Percentiles rank a stretch among this genome's conserved stretches.
Evolutionary conservation across 2,113 vertebrate genomes (phyloP).

Genomic region (Xenopus borealis): DNA sequence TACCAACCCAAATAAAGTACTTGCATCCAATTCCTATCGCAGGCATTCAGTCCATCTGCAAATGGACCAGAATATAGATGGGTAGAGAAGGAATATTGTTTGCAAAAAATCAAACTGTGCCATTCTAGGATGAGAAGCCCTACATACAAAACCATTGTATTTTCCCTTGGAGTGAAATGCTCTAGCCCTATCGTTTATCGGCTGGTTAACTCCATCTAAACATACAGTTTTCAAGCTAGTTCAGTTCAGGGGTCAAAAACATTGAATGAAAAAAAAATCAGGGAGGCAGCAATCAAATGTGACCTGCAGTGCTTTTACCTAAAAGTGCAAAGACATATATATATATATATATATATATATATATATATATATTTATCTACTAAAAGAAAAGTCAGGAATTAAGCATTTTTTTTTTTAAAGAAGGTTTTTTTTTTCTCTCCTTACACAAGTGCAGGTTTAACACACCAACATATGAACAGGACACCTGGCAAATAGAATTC

Average conservation of each 20-base stretch:
- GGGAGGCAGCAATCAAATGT: constrained; percentile 26
- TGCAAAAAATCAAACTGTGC: too few species aligned
- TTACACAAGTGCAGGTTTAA: constrained; percentile 24
- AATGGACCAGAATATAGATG: too few species aligned
- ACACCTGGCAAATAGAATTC: constrained; percentile 80
- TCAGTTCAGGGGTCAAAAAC: background rate
- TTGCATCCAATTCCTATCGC: too few species aligned
- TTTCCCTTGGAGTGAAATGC: background rate
- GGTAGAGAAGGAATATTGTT: too few species aligned
- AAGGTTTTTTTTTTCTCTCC: constrained; percentile 13
- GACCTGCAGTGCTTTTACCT: constrained; percentile 38
- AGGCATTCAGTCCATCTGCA: too few species aligned
- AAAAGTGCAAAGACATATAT: constrained; percentile 40
- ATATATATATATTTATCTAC: background rate
- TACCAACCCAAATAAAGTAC: too few species aligned
- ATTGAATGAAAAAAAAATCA: background rate
- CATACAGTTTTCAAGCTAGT: background rate
- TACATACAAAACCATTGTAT: too few species aligned
- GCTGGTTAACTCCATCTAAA: background rate
- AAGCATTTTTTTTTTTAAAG: constrained; percentile 13
- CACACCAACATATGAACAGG: constrained; percentile 66
- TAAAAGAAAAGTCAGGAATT: constrained; percentile 38
- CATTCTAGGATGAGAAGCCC: too few species aligned
- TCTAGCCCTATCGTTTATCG: background rate
- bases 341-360: too few species aligned